Percentiles rank a stretch among this genome's conserved stretches.
phyloP scores from a whole-genome alignment of 2,113 vertebrate genomes.

The Poeciliopsis retropinna region DNA sequence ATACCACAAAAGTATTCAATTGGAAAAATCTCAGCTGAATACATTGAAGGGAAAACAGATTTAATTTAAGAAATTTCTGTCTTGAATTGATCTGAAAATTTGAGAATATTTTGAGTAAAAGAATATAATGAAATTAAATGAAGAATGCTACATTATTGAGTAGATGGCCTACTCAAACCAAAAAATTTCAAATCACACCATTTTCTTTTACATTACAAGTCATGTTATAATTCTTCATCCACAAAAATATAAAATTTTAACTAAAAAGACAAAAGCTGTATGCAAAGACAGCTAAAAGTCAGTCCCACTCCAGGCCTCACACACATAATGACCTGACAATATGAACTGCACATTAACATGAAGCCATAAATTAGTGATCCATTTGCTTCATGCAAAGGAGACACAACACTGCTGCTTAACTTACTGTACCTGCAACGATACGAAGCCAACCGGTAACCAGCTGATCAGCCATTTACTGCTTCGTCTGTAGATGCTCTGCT shows the following conservation, averaged over 20 bases:
- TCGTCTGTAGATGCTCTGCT: conserved; percentile 30
- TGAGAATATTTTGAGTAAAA: too few relatives aligned
- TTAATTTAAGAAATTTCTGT: too few relatives aligned
- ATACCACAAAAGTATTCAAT: too few relatives aligned
- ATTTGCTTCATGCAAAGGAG: not conserved
- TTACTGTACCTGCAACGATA: conserved; percentile 69
- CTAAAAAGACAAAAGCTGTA: not conserved
- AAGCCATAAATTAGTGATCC: not conserved
- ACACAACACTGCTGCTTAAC: not conserved
- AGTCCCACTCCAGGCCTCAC: not conserved
- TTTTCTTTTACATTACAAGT: not conserved
- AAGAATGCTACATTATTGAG: too few relatives aligned
- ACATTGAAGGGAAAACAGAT: too few relatives aligned
- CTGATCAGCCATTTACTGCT: conserved; percentile 68
- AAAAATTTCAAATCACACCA: too few relatives aligned
- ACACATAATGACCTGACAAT: not conserved
- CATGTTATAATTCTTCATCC: not conserved
- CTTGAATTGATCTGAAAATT: too few relatives aligned
- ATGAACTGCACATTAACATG: not conserved
- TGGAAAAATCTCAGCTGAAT: too few relatives aligned
- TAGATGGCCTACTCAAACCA: too few relatives aligned
- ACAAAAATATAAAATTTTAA: not conserved
- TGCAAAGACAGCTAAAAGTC: not conserved
- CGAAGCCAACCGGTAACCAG: conserved; percentile 68
- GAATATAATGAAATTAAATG: too few relatives aligned